Evolutionary conservation across 2,113 vertebrate species (phyloP).

Genomic region (Blennius ocellaris): DNA sequence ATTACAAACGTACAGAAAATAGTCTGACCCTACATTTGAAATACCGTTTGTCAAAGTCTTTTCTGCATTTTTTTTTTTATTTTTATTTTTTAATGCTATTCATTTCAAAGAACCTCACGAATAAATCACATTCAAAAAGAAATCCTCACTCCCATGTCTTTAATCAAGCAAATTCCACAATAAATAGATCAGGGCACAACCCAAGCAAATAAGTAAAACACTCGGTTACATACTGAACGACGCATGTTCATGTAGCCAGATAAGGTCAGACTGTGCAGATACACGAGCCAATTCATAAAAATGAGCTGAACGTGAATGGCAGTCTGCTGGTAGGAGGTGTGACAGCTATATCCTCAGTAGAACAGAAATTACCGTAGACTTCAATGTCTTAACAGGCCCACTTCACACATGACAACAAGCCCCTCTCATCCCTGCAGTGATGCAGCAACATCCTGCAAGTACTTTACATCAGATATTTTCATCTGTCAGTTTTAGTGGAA

Average conservation of each 20-base stretch:
- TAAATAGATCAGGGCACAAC: not conserved
- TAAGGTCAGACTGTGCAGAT: not conserved
- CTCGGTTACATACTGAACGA: not conserved
- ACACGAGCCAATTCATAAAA: conserved; percentile 28
- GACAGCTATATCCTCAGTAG: conserved; percentile 63
- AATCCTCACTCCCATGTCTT: too few relatives aligned
- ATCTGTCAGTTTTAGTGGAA: conserved; percentile 39
- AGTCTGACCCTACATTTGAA: too few relatives aligned
- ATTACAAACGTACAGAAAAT: not conserved
- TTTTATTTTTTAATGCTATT: too few relatives aligned
- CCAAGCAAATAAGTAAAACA: not conserved
- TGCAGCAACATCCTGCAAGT: conserved; percentile 51
- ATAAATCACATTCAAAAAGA: too few relatives aligned
- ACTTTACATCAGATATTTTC: conserved; percentile 51
- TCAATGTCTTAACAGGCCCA: conserved; percentile 45
- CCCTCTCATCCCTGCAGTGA: conserved; percentile 64
- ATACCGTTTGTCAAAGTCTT: too few relatives aligned
- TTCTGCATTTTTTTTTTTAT: too few relatives aligned
- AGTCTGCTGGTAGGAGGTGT: conserved; percentile 43
- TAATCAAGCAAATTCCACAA: not conserved
- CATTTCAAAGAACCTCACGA: too few relatives aligned
- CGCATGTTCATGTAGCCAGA: not conserved
- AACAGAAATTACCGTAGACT: conserved; percentile 42
- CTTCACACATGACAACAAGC: conserved; percentile 64
- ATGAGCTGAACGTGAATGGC: conserved; percentile 26